These are phyloP conservation scores for Sebastes kiyomatsui DNA, from an alignment of 2,797 vertebrate species.

Conservation along the genomic window DNA sequence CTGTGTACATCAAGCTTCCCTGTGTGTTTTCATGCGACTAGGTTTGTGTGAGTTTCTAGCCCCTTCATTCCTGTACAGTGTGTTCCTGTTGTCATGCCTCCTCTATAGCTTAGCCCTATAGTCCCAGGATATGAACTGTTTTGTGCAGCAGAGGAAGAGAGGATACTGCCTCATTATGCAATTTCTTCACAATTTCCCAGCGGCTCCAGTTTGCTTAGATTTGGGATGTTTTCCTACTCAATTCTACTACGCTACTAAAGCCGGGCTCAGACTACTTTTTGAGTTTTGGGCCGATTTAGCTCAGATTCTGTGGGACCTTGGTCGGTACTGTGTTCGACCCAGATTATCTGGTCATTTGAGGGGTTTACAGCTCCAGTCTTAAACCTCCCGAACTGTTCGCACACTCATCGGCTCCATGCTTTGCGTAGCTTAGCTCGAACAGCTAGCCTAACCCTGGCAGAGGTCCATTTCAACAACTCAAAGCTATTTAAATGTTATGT, in stretches of 20 bases:
- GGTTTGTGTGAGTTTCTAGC: constrained; percentile 36
- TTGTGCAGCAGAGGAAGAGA: constrained; percentile 15
- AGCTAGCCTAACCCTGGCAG: neutral
- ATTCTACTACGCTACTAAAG: neutral
- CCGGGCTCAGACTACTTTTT: neutral
- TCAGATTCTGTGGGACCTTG: neutral
- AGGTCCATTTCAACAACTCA: neutral
- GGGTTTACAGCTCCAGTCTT: neutral
- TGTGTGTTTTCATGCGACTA: constrained; percentile 39
- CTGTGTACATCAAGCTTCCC: constrained; percentile 48
- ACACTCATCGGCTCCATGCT: neutral
- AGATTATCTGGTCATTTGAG: neutral
- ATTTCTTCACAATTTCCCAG: constrained; percentile 9
- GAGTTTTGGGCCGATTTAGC: neutral
- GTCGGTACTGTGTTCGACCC: neutral
- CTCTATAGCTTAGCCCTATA: constrained; percentile 9
- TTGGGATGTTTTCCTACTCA: neutral
- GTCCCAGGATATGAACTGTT: constrained; percentile 24
- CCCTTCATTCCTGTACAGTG: constrained; percentile 45
- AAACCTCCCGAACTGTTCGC: neutral
- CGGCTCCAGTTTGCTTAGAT: neutral
- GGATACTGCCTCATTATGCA: constrained; percentile 4
- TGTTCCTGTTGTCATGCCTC: constrained; percentile 42
- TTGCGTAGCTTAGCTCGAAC: neutral
- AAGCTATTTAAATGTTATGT: neutral